Evolutionary conservation across 2,797 vertebrate genomes (phyloP), one percentile per base, ranked within the genome.

Genomic region (Spea hammondii): DNA sequence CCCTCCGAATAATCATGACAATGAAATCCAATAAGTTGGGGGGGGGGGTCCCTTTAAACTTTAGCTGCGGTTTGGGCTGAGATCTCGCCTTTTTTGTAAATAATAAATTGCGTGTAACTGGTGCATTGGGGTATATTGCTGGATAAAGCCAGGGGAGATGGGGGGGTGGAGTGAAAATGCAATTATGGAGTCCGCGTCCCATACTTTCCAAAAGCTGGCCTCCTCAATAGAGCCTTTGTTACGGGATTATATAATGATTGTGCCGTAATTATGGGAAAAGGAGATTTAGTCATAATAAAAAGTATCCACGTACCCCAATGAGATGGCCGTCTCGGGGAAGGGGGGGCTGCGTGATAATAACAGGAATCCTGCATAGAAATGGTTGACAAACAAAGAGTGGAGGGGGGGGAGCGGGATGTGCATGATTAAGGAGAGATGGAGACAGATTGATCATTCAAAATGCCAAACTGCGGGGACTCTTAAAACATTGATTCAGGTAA

Each of bases 231-330:
- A 93, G 91, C 93, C 96, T 97, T 98, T 98, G 96, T 99, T 97
- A 92, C 90, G 90, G 94, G 96, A 97, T 98, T 98, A 99, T 98
- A 97, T 97, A 97, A 98, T 98, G 96, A 98, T 95, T 95, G 95
- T 94, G 95, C 93, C 93, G 94, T 97, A 97, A 97, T 98, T 97
- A 96, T 96, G 94, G 93, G 90, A 91, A 93, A 92, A 94, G 88
- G 53, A 90, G 92, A 93, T 93, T 95, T 93, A 92, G 93, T 93
- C 93, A 95, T 95, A 96, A 96, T 94, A 94, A 94, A 94, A 95
- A 95, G 93, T 95, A 95, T 94, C 93, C 93, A 90, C 92, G 92
- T 92, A 92, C 92, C 90, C 91, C 91, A 89, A 92, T 89, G 91
- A 91, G 89, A 88, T 90, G 92, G 92, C 94, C 93, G 92, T 93